Evolutionary conservation across 2,113 vertebrate species (phyloP).

Genomic region (Calidris pugnax): DNA sequence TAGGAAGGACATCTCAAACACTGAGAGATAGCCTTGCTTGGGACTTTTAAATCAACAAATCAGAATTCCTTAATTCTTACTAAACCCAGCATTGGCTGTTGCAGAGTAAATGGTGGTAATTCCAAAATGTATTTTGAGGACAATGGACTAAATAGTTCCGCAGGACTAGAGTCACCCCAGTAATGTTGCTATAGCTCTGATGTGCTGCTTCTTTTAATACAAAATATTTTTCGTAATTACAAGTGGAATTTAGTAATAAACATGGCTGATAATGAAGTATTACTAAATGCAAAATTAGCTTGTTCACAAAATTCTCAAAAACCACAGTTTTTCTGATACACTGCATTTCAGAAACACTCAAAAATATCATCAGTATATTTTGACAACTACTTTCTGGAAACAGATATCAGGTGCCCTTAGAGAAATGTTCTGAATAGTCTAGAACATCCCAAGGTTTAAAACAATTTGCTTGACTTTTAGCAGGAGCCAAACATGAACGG

Average conservation of each 20-base stretch:
- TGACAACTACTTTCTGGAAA: neutral
- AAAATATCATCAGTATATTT: neutral
- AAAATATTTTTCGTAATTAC: neutral
- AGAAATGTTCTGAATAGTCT: conserved; percentile 6
- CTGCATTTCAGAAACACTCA: neutral
- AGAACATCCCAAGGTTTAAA: neutral
- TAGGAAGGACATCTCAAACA: neutral
- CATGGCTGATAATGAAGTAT: neutral
- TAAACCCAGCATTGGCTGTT: neutral
- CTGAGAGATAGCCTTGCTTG: neutral
- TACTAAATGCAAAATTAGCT: neutral
- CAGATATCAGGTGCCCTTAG: neutral
- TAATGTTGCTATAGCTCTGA: neutral
- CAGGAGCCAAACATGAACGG: neutral
- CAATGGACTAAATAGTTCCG: neutral
- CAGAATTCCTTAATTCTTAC: neutral
- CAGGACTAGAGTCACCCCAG: neutral
- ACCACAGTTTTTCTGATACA: neutral
- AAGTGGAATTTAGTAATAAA: neutral
- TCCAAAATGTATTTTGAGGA: neutral
- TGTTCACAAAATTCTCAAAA: neutral
- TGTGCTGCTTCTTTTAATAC: neutral
- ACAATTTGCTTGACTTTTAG: neutral
- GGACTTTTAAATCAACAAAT: neutral
- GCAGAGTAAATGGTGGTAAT: neutral